Percentiles rank a stretch among this genome's conserved stretches.
Evolutionary conservation across 1,140 invertebrate species (phyloP).

Genomic region (Camponotus pennsylvanicus): DNA sequence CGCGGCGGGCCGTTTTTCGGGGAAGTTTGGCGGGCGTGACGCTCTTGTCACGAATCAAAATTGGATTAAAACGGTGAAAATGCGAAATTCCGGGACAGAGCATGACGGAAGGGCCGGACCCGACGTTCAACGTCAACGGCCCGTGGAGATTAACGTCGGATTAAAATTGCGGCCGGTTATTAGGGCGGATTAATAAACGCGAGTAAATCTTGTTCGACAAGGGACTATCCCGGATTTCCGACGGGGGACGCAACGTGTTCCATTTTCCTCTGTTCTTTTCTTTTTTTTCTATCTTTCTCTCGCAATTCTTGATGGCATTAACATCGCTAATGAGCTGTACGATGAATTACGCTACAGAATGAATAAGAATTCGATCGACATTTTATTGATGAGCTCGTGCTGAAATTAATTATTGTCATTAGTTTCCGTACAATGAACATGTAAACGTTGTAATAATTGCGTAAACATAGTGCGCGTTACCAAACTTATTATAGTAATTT

Average conservation of each 20-base stretch:
- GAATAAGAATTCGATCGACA: slow-evolving; percentile 23
- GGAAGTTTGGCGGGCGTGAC: slow-evolving; percentile 31
- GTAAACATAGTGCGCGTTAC: neutral
- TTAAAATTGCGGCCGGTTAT: slow-evolving; percentile 77
- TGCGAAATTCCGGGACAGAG: slow-evolving; percentile 67
- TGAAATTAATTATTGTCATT: neutral
- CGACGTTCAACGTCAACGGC: slow-evolving; percentile 46
- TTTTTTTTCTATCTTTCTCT: neutral
- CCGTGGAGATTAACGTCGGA: slow-evolving; percentile 74
- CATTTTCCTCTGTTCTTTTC: neutral
- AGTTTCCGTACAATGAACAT: neutral
- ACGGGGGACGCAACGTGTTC: neutral
- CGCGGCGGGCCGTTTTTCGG: slow-evolving; percentile 26
- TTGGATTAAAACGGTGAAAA: slow-evolving; percentile 76
- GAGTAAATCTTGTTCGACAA: slow-evolving; percentile 74
- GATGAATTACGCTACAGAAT: slow-evolving; percentile 18
- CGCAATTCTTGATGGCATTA: slow-evolving; percentile 42
- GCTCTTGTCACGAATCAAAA: slow-evolving; percentile 61
- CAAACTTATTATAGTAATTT: slow-evolving; percentile 17
- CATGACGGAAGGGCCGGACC: slow-evolving; percentile 58
- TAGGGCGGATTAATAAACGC: slow-evolving; percentile 77
- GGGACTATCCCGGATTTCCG: slow-evolving; percentile 60
- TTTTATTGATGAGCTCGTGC: neutral
- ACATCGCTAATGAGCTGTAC: slow-evolving; percentile 63
- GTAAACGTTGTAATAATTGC: slow-evolving; percentile 9